phyloP scores from a whole-genome alignment of 2,113 vertebrate species.

The Ceyx cyanopectus region DNA sequence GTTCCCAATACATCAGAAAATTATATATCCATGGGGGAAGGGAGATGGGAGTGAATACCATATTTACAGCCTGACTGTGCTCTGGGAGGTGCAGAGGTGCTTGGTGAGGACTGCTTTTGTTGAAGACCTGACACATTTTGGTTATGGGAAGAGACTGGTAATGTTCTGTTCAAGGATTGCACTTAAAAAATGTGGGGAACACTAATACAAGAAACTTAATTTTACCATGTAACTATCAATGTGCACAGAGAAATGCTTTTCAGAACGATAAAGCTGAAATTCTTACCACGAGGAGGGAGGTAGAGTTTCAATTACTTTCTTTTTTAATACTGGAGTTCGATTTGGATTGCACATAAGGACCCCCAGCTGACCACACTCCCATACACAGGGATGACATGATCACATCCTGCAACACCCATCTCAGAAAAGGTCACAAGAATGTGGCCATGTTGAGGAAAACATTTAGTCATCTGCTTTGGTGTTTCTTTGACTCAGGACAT shows the following conservation, averaged over 20 bases:
- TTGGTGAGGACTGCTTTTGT: not conserved
- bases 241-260: not conserved
- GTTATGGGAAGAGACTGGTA: not conserved
- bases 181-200: not conserved
- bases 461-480: not conserved
- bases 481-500: not conserved
- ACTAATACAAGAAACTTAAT: not conserved
- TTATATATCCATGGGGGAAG: not conserved
- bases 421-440: not conserved
- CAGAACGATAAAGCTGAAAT: not conserved
- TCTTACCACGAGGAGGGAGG: fast-evolving
- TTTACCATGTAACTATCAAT: not conserved
- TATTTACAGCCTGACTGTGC: not conserved
- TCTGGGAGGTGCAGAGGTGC: not conserved
- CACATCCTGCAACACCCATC: not conserved
- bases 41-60: not conserved
- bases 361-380: not conserved
- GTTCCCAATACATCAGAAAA: not conserved
- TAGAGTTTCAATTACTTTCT: not conserved
- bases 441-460: not conserved
- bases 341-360: not conserved
- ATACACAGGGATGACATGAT: not conserved
- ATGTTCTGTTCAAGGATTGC: not conserved
- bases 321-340: not conserved
- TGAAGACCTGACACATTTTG: not conserved